Evolutionary conservation across 2,797 vertebrate genomes (phyloP), one percentile per base, ranked within the genome.

Genomic region (Zalophus californianus): DNA sequence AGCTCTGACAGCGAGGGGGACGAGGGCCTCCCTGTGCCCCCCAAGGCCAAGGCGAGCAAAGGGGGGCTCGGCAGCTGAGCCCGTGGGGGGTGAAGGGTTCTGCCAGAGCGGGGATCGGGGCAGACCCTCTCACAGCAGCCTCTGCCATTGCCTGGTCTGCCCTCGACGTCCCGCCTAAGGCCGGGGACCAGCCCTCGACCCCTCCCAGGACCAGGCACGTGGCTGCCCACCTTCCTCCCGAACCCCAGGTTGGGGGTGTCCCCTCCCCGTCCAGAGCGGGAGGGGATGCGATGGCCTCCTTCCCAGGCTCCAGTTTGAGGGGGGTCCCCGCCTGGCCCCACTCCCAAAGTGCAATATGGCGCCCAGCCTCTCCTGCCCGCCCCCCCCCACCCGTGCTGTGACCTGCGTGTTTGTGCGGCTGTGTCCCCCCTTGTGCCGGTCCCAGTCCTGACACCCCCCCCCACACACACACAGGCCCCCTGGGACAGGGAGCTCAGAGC

Each of bases 311-410:
- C 83, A 86, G 93, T 85, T 62, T 56, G 94, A 98, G 91, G 91
- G 95, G 90, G 93, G 92, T 70, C 89, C 90, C 97, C 0, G 0
- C 82, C 83, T 60, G 94, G 75, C 90, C 96, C 96, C 60, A 73
- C 95, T 97, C 96, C 89, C n/a, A 98, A 99, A 99, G 99, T 99
- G 98, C 98, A 99, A 99, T 98, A 99, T 52, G 96, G 98, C 98
- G 97, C 98, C 99, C 68, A 98, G 98, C 86, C 98, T 98, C 5
- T 98, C 99, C 97, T 97, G 97, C 85, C 98, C 98, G 32, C 98
- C 99, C 38, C 0, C 27, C 60, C 29, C 3, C 0, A 91, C 98
- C 87, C 87, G 91, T 97, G 96, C 98, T 96, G 97, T 98, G 96
- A 97, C 95, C 89, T 86, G 13, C 0, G 98, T 98, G 97, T 97